Conservation (phyloP, 2,113 vertebrate species). For the Oenanthe oenanthe region DNA sequence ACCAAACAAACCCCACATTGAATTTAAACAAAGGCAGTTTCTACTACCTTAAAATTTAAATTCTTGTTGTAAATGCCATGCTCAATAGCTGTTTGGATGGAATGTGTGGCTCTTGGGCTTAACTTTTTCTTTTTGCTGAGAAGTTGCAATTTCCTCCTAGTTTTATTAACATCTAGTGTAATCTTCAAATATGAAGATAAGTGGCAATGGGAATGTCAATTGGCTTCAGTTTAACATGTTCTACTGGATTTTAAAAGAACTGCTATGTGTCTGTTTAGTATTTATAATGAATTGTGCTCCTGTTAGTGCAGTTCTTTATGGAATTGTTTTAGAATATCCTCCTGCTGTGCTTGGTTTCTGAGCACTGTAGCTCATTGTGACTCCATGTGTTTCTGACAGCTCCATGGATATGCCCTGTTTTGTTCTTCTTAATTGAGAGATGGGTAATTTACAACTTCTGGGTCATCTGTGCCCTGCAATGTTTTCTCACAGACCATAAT, state of each 20-base stretch:
- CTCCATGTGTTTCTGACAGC: neutral
- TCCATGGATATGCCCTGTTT: neutral
- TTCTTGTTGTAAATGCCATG: neutral
- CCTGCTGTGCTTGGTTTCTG: neutral
- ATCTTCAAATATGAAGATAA: neutral
- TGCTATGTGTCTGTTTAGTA: neutral
- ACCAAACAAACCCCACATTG: neutral
- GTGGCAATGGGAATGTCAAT: neutral
- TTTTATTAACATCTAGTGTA: neutral
- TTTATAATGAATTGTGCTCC: neutral
- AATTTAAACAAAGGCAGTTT: neutral
- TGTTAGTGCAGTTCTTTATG: neutral
- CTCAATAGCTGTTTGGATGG: neutral
- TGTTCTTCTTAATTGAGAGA: neutral
- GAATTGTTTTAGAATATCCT: neutral
- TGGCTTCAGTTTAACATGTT: neutral
- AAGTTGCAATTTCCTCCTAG: neutral
- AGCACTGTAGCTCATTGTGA: neutral
- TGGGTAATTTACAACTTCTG: neutral
- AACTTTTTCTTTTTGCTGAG: neutral
- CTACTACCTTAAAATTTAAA: neutral
- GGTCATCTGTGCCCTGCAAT: neutral
- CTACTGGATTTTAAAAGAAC: neutral
- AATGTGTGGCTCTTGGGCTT: neutral
- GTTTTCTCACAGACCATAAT: neutral